Percentiles rank a stretch among this genome's conserved stretches.
phyloP scores from a whole-genome alignment of 2,113 vertebrate genomes.

The Oryzias curvinotus region DNA sequence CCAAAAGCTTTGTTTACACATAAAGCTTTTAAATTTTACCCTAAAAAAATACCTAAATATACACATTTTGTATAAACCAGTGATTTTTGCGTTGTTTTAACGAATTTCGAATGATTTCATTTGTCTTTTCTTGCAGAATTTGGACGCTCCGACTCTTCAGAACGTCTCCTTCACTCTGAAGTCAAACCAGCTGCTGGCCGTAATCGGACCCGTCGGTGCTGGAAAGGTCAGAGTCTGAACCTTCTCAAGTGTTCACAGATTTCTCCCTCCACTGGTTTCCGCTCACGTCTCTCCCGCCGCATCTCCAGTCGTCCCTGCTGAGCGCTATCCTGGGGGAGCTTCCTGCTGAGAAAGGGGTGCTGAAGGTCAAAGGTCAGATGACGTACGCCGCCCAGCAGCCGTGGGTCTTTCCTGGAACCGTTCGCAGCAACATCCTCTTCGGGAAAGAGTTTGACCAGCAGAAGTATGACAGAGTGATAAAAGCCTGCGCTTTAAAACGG shows the following conservation, averaged over 20 bases:
- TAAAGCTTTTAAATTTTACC: too few relatives aligned
- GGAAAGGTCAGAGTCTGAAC: slow-evolving; percentile 83
- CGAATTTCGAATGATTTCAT: background rate
- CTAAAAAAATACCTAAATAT: too few relatives aligned
- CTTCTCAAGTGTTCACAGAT: too few relatives aligned
- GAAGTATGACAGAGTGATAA: slow-evolving; percentile 87
- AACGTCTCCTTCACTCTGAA: slow-evolving; percentile 81
- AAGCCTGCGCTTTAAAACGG: slow-evolving; percentile 91
- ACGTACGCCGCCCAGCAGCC: slow-evolving; percentile 95
- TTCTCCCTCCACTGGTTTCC: too few relatives aligned
- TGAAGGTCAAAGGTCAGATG: slow-evolving; percentile 83
- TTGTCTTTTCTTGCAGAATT: slow-evolving; percentile 61
- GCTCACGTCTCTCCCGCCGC: background rate
- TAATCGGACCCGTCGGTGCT: slow-evolving; percentile 93
- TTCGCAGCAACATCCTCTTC: slow-evolving; percentile 96
- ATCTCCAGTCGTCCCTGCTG: slow-evolving; percentile 87
- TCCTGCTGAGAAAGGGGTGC: slow-evolving; percentile 77
- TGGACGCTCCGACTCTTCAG: slow-evolving; percentile 84
- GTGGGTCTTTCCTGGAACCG: slow-evolving; percentile 96
- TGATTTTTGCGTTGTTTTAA: too few relatives aligned
- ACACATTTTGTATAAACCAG: too few relatives aligned
- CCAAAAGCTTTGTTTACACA: too few relatives aligned
- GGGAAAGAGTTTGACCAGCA: slow-evolving; percentile 86
- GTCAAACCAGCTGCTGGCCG: slow-evolving; percentile 83
- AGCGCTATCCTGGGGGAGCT: slow-evolving; percentile 91